phyloP scores from a whole-genome alignment of 2,797 vertebrate species.

The Myiothlypis chrysogaster region DNA sequence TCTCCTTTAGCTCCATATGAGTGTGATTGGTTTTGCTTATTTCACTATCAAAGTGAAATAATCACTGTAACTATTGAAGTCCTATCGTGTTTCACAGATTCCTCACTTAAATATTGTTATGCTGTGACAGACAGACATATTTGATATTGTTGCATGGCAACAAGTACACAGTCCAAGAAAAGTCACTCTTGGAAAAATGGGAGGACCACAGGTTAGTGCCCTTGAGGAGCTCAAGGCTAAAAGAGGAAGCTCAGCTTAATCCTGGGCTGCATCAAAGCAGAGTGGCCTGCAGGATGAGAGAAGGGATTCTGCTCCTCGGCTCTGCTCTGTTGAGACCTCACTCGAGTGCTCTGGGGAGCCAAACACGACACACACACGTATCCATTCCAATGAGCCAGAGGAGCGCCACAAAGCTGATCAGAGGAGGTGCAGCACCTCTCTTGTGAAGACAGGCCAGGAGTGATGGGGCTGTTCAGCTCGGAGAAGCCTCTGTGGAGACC shows the following conservation, averaged over 20 bases:
- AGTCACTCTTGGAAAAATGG: neutral
- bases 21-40: neutral
- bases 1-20: neutral
- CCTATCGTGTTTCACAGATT: fast-evolving
- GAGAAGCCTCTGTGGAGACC: neutral
- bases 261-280: neutral
- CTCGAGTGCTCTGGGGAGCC: neutral
- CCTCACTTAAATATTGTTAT: neutral
- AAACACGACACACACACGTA: neutral
- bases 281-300: neutral
- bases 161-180: neutral
- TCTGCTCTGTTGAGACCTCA: neutral
- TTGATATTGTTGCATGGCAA: fast-evolving
- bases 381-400: neutral
- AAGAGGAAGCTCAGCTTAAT: neutral
- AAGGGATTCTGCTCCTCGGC: neutral
- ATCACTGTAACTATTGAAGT: neutral
- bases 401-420: fast-evolving
- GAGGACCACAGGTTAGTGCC: fast-evolving
- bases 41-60: neutral
- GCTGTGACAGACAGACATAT: fast-evolving
- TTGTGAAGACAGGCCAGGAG: neutral
- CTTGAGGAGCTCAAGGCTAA: neutral
- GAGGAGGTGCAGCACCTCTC: neutral
- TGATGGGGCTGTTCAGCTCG: neutral